These are phyloP conservation scores for Clarias laeviceps DNA, from an alignment of 2,797 vertebrate species.

Conservation along the genomic window DNA sequence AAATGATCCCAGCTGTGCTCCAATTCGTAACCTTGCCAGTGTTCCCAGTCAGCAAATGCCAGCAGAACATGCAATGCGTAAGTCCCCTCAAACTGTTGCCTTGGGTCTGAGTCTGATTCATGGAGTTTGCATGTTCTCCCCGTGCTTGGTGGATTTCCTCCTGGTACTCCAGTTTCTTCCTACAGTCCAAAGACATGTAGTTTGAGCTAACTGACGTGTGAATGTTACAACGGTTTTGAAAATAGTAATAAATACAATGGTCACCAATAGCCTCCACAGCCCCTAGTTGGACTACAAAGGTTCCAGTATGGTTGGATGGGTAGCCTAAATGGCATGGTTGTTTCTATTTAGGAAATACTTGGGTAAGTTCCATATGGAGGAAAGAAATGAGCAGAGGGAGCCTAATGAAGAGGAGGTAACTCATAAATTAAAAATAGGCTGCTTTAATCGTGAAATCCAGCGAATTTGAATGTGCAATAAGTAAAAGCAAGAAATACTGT, in stretches of 20 bases:
- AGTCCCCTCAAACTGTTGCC: constrained; percentile 1
- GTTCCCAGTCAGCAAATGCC: not conserved
- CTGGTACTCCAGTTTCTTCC: no score
- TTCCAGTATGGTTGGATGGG: no score
- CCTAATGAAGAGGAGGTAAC: not conserved
- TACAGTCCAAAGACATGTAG: no score
- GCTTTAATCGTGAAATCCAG: not conserved
- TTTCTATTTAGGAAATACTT: not conserved
- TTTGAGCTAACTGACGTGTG: no score
- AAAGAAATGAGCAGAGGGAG: not conserved
- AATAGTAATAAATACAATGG: no score
- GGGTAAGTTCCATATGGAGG: not conserved
- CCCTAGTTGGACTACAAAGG: no score
- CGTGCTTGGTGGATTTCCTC: no score
- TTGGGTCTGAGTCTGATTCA: no score
- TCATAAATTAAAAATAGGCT: not conserved
- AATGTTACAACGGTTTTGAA: no score
- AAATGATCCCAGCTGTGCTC: constrained; percentile 63
- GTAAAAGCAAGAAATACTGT: not conserved
- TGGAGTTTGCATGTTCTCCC: no score
- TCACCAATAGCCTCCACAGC: no score
- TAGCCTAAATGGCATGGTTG: not conserved
- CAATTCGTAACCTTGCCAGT: not conserved
- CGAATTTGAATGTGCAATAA: not conserved
- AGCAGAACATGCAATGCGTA: not conserved